phyloP scores from a whole-genome alignment of 2,888 invertebrate genomes.

The Resseliella maxima region DNA sequence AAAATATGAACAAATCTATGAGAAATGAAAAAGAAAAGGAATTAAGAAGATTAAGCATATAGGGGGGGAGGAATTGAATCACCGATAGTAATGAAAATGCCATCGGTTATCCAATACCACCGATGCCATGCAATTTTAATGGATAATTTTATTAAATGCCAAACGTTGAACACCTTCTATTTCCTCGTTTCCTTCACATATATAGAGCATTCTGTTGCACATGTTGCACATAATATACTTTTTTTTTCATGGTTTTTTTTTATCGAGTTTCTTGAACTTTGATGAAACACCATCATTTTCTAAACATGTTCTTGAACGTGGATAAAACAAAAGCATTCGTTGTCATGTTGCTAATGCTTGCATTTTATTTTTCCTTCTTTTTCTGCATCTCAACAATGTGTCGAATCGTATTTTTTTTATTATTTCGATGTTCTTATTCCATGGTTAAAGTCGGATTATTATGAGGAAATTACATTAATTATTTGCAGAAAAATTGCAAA shows the following conservation, averaged over 20 bases:
- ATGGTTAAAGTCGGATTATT: not conserved
- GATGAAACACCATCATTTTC: not conserved
- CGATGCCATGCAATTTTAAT: not conserved
- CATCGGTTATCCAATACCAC: not conserved
- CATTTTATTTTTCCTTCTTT: not conserved
- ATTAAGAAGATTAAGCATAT: too few species aligned
- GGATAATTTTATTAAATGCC: not conserved
- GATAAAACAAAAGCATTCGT: not conserved
- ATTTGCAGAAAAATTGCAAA: not conserved
- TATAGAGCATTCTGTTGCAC: not conserved
- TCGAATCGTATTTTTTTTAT: not conserved
- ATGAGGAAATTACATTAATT: not conserved
- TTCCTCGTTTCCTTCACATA: not conserved
- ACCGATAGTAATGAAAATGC: not conserved
- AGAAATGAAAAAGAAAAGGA: too few species aligned
- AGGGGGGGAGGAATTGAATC: too few species aligned
- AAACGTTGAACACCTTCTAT: not conserved
- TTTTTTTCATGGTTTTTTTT: not conserved
- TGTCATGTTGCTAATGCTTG: not conserved
- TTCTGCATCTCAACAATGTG: not conserved
- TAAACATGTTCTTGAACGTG: conserved; percentile 28
- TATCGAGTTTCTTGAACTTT: too few species aligned
- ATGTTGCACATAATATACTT: too few species aligned
- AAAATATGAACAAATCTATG: too few species aligned
- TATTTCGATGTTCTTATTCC: not conserved